Conservation (phyloP, 2,888 invertebrate species). For the Andrena trimmerana region DNA sequence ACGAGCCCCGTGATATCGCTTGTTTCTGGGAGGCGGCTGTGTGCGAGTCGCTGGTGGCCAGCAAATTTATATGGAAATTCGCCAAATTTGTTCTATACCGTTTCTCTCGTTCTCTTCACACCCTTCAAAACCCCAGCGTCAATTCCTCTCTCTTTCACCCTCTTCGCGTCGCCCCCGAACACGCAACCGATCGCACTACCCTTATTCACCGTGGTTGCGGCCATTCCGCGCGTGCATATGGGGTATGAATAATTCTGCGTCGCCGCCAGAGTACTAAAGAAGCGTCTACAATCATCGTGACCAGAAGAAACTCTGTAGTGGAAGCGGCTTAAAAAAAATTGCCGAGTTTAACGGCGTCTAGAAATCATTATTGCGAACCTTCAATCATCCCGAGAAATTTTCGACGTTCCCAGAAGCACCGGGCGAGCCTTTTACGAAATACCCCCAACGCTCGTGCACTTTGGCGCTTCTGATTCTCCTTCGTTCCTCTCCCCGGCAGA, state of each 20-base stretch:
- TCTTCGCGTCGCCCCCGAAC: constrained; percentile 31
- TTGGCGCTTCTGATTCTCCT: too few species aligned
- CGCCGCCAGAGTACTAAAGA: constrained; percentile 12
- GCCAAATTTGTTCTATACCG: constrained; percentile 81
- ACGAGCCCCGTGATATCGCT: constrained; percentile 50
- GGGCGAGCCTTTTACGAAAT: too few species aligned
- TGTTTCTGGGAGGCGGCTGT: constrained; percentile 66
- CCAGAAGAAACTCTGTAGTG: background rate
- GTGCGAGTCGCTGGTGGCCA: constrained; percentile 73
- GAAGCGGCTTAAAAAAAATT: background rate
- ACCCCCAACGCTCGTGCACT: too few species aligned
- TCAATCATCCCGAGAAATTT: too few species aligned
- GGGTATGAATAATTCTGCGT: constrained; percentile 43
- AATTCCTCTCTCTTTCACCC: constrained; percentile 54
- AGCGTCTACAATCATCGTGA: constrained; percentile 12
- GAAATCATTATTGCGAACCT: too few species aligned
- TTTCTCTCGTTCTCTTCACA: constrained; percentile 63
- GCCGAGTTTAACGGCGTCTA: too few species aligned
- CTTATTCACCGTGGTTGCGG: constrained; percentile 45
- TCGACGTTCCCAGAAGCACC: too few species aligned
- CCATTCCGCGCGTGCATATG: constrained; percentile 18
- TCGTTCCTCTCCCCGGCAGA: too few species aligned
- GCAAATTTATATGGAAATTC: constrained; percentile 85
- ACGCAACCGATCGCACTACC: constrained; percentile 59
- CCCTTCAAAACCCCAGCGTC: constrained; percentile 52